phyloP scores from a whole-genome alignment of 2,113 vertebrate species.

The Acrocephalus arundinaceus region DNA sequence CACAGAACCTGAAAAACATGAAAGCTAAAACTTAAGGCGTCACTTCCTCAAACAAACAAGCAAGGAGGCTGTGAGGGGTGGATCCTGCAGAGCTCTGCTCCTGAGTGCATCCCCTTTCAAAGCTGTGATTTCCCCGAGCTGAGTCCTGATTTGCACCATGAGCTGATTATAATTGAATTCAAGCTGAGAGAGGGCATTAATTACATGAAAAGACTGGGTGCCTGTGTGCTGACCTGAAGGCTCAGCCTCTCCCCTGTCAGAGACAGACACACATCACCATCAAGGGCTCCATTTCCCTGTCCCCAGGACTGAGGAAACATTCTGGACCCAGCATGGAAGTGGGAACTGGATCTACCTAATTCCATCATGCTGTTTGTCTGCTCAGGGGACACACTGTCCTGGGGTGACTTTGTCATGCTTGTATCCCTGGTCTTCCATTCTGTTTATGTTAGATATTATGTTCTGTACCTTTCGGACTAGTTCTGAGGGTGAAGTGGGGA shows the following conservation, averaged over 20 bases:
- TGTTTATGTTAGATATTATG: too few relatives aligned
- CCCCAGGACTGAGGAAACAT: not conserved
- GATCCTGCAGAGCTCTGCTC: not conserved
- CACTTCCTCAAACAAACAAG: not conserved
- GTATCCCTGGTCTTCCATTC: too few relatives aligned
- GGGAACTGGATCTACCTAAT: not conserved
- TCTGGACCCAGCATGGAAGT: accelerated
- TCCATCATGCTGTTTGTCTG: not conserved
- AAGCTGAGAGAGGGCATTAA: not conserved
- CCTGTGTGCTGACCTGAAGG: not conserved
- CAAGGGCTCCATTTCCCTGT: not conserved
- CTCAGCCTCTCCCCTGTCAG: not conserved
- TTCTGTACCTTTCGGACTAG: too few relatives aligned
- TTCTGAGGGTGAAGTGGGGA: too few relatives aligned
- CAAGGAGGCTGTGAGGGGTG: not conserved
- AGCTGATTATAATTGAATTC: slow-evolving; percentile 23
- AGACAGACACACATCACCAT: too few relatives aligned
- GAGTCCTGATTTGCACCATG: not conserved
- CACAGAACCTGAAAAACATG: not conserved
- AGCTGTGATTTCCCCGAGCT: slow-evolving; percentile 14
- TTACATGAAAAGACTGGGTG: not conserved
- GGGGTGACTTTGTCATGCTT: too few relatives aligned
- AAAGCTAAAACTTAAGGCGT: not conserved
- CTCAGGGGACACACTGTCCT: not conserved
- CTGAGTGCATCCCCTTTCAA: not conserved